Conservation (phyloP, 2,888 invertebrate species). For the Plagodis dolabraria region DNA sequence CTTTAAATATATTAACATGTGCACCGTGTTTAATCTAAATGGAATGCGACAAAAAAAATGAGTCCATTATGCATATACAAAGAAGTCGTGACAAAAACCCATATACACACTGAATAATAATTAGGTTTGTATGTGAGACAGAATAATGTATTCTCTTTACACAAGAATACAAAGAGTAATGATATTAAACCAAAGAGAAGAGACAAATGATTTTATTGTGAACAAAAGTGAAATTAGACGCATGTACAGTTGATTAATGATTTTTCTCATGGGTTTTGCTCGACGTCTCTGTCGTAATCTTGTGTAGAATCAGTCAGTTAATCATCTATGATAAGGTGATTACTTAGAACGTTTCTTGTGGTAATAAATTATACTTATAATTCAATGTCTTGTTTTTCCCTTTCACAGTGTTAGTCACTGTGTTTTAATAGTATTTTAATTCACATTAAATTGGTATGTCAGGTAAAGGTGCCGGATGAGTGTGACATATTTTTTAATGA, state of each 20-base stretch:
- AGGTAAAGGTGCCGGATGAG: no score
- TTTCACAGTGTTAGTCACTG: slow-evolving; percentile 5
- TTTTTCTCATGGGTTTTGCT: slow-evolving; percentile 14
- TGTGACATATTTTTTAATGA: no score
- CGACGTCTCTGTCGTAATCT: not conserved
- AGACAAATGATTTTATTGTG: not conserved
- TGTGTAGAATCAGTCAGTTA: slow-evolving; percentile 7
- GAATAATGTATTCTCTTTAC: no score
- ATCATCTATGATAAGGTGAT: slow-evolving; percentile 8
- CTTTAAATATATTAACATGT: slow-evolving; percentile 13
- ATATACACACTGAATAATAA: slow-evolving; percentile 4
- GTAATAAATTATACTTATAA: not conserved
- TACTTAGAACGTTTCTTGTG: slow-evolving; percentile 4
- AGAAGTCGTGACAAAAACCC: slow-evolving; percentile 11
- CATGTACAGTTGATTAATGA: slow-evolving; percentile 2
- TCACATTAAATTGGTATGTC: no score
- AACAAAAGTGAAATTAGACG: not conserved
- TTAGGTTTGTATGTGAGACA: slow-evolving; percentile 1
- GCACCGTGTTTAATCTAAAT: slow-evolving; percentile 10
- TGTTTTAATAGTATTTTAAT: no score
- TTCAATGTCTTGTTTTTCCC: slow-evolving; percentile 7
- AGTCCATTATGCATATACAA: slow-evolving; percentile 12
- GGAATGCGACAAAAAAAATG: slow-evolving; percentile 10
- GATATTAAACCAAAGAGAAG: no score
- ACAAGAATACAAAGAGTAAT: no score